These are phyloP conservation scores for Epinotia ramella DNA, from an alignment of 2,888 invertebrate genomes.

Conservation along the genomic window DNA sequence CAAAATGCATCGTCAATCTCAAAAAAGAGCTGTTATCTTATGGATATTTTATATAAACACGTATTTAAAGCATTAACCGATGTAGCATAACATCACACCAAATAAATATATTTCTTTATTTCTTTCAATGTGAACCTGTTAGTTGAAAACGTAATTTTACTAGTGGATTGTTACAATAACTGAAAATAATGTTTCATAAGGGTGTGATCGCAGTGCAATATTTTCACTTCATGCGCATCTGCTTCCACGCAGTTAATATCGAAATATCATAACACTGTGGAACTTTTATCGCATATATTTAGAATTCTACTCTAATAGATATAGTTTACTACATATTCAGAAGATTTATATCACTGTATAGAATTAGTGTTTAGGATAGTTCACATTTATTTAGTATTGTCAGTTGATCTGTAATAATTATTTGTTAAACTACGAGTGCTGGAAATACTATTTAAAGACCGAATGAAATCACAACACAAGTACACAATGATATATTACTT, in stretches of 20 bases:
- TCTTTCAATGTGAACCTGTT: too few relatives aligned
- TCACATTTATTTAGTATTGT: too few relatives aligned
- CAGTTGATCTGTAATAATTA: background rate
- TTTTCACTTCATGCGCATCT: slow-evolving; percentile 44
- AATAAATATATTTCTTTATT: too few relatives aligned
- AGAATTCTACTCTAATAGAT: background rate
- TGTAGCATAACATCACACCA: too few relatives aligned
- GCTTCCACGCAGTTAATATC: slow-evolving; percentile 41
- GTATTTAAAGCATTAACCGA: background rate
- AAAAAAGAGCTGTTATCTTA: background rate
- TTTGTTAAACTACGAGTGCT: background rate
- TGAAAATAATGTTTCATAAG: slow-evolving; percentile 16
- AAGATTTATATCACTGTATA: background rate
- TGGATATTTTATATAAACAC: background rate
- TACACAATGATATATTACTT: background rate
- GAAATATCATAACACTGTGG: slow-evolving; percentile 30
- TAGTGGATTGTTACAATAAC: background rate
- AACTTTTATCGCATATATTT: slow-evolving; percentile 4
- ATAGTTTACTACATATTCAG: background rate
- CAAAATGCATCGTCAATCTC: too few relatives aligned
- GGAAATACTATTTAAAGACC: background rate
- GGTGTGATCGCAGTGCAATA: slow-evolving; percentile 25
- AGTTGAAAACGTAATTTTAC: background rate
- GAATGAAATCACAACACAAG: background rate
- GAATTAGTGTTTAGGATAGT: background rate